phyloP scores from a whole-genome alignment of 2,113 vertebrate species.

The Scomber japonicus region DNA sequence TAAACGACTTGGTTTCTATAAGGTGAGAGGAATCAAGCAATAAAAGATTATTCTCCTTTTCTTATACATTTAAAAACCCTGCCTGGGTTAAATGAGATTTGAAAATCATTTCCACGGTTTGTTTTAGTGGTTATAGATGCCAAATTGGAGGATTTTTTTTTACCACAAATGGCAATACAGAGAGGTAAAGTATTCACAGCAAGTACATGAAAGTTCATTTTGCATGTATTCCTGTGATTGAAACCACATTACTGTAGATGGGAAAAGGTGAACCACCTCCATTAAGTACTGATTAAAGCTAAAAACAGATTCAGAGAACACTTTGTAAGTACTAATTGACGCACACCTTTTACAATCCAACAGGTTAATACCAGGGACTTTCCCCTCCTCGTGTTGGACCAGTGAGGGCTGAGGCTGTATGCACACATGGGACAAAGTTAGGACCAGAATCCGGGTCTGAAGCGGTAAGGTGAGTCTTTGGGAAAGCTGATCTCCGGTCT shows the following conservation, averaged over 20 bases:
- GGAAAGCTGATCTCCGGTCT: constrained; percentile 87
- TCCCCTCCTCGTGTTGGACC: background rate
- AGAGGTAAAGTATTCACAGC: constrained; percentile 25
- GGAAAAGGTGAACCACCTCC: constrained; percentile 12
- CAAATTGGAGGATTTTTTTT: constrained; percentile 13
- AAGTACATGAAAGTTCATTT: background rate
- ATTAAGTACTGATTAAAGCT: constrained; percentile 27
- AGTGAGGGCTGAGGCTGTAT: background rate
- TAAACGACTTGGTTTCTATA: background rate
- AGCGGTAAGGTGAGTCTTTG: constrained; percentile 88
- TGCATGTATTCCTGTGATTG: constrained; percentile 21
- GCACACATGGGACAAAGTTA: constrained; percentile 68
- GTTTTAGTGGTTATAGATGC: constrained; percentile 9
- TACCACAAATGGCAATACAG: constrained; percentile 1
- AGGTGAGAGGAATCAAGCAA: background rate
- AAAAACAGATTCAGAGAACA: constrained; percentile 1
- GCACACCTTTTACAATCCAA: constrained; percentile 21
- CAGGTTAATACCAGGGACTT: constrained; percentile 13
- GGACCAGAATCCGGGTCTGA: constrained; percentile 93
- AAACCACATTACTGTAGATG: background rate
- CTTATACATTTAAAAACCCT: background rate
- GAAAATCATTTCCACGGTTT: constrained; percentile 2
- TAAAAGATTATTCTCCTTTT: background rate
- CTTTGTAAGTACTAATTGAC: background rate
- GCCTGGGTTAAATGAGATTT: constrained; percentile 8